phyloP scores from a whole-genome alignment of 2,888 invertebrate species.

The Endomychus coccineus region DNA sequence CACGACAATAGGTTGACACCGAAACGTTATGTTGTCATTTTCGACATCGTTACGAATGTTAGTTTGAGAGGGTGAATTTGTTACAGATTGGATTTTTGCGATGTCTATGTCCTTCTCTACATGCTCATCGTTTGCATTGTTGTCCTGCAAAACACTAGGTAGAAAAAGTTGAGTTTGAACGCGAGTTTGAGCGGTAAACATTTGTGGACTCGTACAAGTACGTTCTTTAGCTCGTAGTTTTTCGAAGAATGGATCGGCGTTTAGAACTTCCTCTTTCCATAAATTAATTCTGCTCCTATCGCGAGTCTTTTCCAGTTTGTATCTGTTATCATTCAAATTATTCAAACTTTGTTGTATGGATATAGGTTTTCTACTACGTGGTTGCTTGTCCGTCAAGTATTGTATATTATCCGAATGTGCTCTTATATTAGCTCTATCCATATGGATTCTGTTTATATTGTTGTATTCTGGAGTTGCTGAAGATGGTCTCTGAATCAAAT shows the following conservation, averaged over 20 bases:
- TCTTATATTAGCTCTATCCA: neutral
- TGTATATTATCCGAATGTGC: slow-evolving; percentile 43
- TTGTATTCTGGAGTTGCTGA: slow-evolving; percentile 39
- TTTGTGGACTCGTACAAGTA: slow-evolving; percentile 32
- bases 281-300: slow-evolving; percentile 48
- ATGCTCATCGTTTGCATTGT: slow-evolving; percentile 13
- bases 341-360: slow-evolving; percentile 53
- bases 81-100: slow-evolving; percentile 6
- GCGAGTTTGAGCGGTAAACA: slow-evolving; percentile 39
- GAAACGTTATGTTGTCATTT: slow-evolving; percentile 39
- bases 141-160: slow-evolving; percentile 29
- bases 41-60: too few relatives aligned
- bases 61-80: neutral
- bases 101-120: slow-evolving; percentile 1
- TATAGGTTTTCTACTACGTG: slow-evolving; percentile 65
- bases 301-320: slow-evolving; percentile 17
- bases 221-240: slow-evolving; percentile 20
- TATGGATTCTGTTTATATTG: slow-evolving; percentile 24
- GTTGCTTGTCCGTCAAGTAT: slow-evolving; percentile 65
- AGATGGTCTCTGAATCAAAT: slow-evolving; percentile 36
- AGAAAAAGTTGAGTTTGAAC: slow-evolving; percentile 39
- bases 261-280: slow-evolving; percentile 59
- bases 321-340: slow-evolving; percentile 23
- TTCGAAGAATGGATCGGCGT: slow-evolving; percentile 38
- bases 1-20: too few relatives aligned